A percentile compares a stretch with the other conserved stretches of the same genome.
Conservation (phyloP, 2,113 vertebrate species). For the Elephantulus edwardii region DNA sequence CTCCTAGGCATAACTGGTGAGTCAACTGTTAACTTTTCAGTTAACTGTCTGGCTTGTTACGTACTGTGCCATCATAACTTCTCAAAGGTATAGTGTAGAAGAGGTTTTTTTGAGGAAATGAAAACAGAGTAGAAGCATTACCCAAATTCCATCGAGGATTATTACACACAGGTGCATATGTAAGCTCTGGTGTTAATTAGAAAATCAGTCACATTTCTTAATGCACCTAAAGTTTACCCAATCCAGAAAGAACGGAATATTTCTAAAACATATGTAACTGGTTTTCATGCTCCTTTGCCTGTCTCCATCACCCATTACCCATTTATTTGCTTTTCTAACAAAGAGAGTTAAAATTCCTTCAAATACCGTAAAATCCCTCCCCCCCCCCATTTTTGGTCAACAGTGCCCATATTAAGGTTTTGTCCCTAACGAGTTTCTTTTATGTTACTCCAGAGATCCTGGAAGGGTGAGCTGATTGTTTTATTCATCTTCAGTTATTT, state of each 20-base stretch:
- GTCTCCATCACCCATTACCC: background rate
- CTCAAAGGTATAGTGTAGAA: background rate
- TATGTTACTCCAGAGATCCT: background rate
- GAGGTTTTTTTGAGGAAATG: background rate
- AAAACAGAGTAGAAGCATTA: background rate
- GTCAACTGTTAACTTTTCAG: too few relatives aligned
- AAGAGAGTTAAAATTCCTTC: background rate
- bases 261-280: background rate
- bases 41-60: too few relatives aligned
- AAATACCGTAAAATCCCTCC: background rate
- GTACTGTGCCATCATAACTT: too few relatives aligned
- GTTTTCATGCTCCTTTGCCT: slow-evolving; percentile 31
- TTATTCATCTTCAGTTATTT: background rate
- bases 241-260: background rate
- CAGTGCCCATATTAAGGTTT: background rate
- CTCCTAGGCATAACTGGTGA: too few relatives aligned
- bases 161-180: accelerated
- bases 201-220: background rate
- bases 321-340: slow-evolving; percentile 43
- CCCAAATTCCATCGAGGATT: background rate
- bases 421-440: background rate
- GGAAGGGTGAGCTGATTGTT: background rate
- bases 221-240: background rate
- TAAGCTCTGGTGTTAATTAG: background rate
- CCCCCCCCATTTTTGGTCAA: background rate